Percentiles rank a stretch among this genome's conserved stretches.
Evolutionary conservation across 2,113 vertebrate genomes (phyloP).

Genomic region (Microtus ochrogaster): DNA sequence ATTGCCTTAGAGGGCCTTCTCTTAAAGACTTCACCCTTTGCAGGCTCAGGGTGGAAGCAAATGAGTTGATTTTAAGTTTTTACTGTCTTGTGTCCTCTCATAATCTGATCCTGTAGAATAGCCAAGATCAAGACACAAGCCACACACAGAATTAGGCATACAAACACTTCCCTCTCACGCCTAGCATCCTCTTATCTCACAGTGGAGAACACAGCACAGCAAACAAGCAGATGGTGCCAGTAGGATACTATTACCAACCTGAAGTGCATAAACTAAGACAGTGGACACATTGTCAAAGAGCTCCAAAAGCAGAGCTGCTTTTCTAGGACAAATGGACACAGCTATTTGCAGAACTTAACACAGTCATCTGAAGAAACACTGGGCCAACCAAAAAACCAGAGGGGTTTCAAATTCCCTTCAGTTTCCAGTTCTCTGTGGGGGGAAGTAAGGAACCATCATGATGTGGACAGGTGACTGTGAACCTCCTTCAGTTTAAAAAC

Average conservation of each 20-base stretch:
- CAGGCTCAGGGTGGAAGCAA: not conserved
- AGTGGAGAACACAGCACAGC: not conserved
- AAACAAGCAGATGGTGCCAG: not conserved
- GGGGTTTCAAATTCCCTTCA: not conserved
- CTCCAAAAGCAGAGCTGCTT: conserved; percentile 43
- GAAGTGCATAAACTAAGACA: too few relatives aligned
- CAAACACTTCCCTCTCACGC: not conserved
- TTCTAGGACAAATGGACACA: conserved; percentile 19
- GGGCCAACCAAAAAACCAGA: not conserved
- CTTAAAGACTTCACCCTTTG: not conserved
- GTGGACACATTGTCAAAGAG: not conserved
- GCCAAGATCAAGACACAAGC: not conserved
- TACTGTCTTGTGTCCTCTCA: not conserved
- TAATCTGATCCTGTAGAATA: not conserved
- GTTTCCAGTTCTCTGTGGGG: not conserved
- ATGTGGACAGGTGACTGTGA: not conserved
- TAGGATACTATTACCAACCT: not conserved
- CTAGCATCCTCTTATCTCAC: not conserved
- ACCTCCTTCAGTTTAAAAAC: not conserved
- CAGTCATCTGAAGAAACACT: not conserved
- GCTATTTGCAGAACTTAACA: not conserved
- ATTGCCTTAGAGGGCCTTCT: conserved; percentile 3
- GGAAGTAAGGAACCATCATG: not conserved
- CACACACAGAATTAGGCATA: not conserved
- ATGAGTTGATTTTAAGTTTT: conserved; percentile 65